Evolutionary conservation across 2,888 invertebrate genomes (phyloP).

Genomic region (Aradus depressus): DNA sequence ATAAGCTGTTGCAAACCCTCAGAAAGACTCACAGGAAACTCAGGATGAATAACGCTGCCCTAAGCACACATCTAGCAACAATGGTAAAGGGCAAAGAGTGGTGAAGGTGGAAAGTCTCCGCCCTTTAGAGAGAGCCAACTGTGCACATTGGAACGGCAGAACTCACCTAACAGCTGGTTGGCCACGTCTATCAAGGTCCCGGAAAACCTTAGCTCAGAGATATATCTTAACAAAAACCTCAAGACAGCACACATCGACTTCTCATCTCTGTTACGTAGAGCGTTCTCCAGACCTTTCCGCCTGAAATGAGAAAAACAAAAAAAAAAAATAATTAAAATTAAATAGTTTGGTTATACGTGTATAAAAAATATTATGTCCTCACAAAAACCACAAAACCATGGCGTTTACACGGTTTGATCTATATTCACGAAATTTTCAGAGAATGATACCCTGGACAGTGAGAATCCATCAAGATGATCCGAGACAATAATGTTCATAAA

Average conservation of each 20-base stretch:
- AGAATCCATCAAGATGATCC: no score
- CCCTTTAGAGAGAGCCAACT: no score
- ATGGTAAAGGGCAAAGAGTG: no score
- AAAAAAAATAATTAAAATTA: conserved; percentile 4
- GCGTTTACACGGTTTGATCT: background rate
- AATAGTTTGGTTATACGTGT: no score
- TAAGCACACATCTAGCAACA: no score
- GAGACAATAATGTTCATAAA: no score
- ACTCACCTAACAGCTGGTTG: conserved; percentile 55
- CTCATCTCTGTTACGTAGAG: conserved; percentile 60
- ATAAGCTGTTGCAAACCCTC: no score
- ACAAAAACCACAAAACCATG: no score
- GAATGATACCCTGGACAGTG: background rate
- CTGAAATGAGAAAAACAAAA: conserved; percentile 35
- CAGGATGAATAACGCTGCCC: no score
- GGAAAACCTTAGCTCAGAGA: conserved; percentile 64
- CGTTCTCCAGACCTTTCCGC: conserved; percentile 62
- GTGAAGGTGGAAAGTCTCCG: no score
- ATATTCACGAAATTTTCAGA: background rate
- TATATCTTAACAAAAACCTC: conserved; percentile 60
- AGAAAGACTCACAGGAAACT: no score
- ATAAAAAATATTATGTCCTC: no score
- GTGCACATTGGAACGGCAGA: conserved; percentile 4
- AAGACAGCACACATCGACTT: conserved; percentile 54
- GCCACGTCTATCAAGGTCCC: conserved; percentile 61